Conservation (phyloP, 2,888 invertebrate species). For the Meganola albula region DNA sequence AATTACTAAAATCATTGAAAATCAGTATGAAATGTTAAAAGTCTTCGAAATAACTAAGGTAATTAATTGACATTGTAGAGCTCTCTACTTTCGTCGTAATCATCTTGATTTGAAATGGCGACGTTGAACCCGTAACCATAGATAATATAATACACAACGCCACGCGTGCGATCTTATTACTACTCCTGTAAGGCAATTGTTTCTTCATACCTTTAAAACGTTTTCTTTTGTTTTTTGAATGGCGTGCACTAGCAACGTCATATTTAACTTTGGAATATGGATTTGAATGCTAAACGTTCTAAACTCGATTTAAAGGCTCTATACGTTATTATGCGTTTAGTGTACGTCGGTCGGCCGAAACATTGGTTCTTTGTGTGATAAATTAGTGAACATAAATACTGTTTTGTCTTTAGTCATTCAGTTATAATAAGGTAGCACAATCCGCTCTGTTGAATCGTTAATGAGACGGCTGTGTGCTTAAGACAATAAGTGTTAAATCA, state of each 20-base stretch:
- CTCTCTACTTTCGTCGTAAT: constrained; percentile 26
- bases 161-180: constrained; percentile 44
- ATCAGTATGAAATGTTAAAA: too few relatives aligned
- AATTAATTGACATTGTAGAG: too few relatives aligned
- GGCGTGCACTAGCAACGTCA: constrained; percentile 53
- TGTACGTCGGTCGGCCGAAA: constrained; percentile 50
- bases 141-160: constrained; percentile 11
- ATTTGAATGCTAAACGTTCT: constrained; percentile 61
- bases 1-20: too few relatives aligned
- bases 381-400: constrained; percentile 75
- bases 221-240: constrained; percentile 52
- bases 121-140: constrained; percentile 20
- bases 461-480: constrained; percentile 54
- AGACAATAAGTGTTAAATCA: constrained; percentile 67
- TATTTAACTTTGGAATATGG: constrained; percentile 46
- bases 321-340: constrained; percentile 39
- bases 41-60: too few relatives aligned
- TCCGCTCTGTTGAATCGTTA: constrained; percentile 71
- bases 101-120: constrained; percentile 31
- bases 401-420: constrained; percentile 69
- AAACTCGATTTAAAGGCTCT: constrained; percentile 63
- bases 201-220: constrained; percentile 57
- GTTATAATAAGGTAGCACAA: constrained; percentile 75
- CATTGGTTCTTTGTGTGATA: constrained; percentile 71
- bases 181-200: constrained; percentile 64